Base-by-base conservation (phyloP, 2,888 invertebrate species). In the Platycheirus rosarum region DNA sequence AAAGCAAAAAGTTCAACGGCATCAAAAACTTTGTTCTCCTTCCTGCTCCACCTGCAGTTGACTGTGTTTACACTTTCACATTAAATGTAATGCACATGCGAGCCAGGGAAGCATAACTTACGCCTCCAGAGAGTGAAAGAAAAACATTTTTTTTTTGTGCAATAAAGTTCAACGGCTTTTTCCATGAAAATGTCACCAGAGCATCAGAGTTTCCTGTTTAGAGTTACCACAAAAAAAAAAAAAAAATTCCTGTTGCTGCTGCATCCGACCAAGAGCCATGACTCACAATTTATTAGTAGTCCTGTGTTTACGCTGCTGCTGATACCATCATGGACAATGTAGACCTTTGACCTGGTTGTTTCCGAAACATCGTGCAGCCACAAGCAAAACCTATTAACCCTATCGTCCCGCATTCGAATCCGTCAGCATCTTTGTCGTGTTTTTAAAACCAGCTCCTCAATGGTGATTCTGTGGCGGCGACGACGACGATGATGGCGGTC, bases 331-430 rank as follows among this genome's bases (percentile, higher is more conserved):
- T 66, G 73, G 73, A 57, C 73, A 66, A 68, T 57, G 57, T 13
- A 79, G 63, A 69, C 69, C 74, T 79, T 69, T 74, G 68, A 69
- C 62, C 68, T 49, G 62, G 48, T 57, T 74, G 23, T 74, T 57
- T 57, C 18, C 32, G 62, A 73, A 63, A 66, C 66, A 68, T 29
- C 68, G 57, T 69, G 49, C 60, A 48, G 7, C 40, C 51, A 40
- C 23, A 9, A 23, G 20, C 13, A 46, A 48, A 42, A 49, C 74
- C 74, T 57, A 65, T 77, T 76, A 63, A 70, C 70, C 65, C 44
- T 5, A n/a, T n/a, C n/a, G n/a, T 16, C 49, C 63, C 8, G 7
- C 32, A 44, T 63, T 62, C 62, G 49, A 63, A 63, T 63, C 40
- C 49, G 51, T 74, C 60, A 68, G 37, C 63, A 74, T 75, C 74